Percentiles rank a stretch among this genome's conserved stretches.
These are phyloP conservation scores for Poecile montanus DNA, from an alignment of 2,797 vertebrate genomes.

Conservation along the genomic window DNA sequence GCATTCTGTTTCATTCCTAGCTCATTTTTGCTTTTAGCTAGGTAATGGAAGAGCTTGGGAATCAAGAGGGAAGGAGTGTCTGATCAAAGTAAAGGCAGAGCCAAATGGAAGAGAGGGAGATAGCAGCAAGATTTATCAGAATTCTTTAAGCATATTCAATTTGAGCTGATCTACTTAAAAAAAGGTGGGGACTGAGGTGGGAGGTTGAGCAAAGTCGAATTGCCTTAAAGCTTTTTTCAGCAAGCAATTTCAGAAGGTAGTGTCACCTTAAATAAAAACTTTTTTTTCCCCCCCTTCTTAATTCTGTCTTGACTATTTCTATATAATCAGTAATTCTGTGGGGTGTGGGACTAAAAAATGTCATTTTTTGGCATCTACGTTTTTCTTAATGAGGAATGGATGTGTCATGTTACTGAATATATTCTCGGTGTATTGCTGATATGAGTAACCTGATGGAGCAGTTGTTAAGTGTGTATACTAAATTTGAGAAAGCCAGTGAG, in stretches of 20 bases:
- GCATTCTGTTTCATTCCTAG: slow-evolving; percentile 3
- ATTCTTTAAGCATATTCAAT: background rate
- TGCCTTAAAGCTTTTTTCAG: background rate
- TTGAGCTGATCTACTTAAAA: background rate
- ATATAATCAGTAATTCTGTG: background rate
- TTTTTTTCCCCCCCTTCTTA: background rate
- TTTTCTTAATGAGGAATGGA: background rate
- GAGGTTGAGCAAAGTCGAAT: background rate
- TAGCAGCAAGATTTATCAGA: background rate
- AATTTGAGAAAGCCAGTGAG: slow-evolving; percentile 1
- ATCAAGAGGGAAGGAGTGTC: background rate
- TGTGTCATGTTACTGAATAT: background rate
- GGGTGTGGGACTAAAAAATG: background rate
- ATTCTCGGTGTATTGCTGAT: background rate
- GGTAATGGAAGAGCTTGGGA: background rate
- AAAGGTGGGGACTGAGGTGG: fast-evolving
- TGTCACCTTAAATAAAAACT: background rate
- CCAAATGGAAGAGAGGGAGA: background rate
- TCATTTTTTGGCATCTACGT: background rate
- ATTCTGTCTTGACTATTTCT: background rate
- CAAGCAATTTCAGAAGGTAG: background rate
- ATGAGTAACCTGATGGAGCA: background rate
- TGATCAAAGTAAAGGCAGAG: background rate
- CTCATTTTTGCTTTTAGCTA: slow-evolving; percentile 35
- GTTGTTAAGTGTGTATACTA: slow-evolving; percentile 8